Base-by-base conservation (phyloP, 2,113 vertebrate genomes). In the Corythornis madagascariensis region DNA sequence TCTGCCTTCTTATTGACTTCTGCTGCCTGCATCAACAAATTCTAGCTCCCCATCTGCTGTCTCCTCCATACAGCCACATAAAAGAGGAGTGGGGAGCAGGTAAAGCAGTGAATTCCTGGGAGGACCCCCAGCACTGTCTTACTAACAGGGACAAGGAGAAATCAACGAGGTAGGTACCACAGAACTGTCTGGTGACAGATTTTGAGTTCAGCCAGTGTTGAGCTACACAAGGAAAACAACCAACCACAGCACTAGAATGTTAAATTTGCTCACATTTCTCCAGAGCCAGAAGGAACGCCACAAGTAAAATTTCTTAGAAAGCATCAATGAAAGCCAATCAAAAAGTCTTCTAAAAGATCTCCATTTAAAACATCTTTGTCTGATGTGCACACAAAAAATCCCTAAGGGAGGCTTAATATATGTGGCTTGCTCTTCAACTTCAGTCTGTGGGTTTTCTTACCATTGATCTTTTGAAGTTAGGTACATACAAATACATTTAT, bases 1-100 rank as follows among this genome's bases (percentile, higher is more conserved):
- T 93, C 95, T 96, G 89, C 89, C 84, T 87, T 63, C 91, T 92
- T 97, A 97, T 95, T 97, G 97, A 98, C 97, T 97, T 96, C 95
- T 95, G 80, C 92, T 97, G 96, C 72, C 80, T 91, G 40, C 86
- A 96, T 96, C 4, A 16, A 97, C 92, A 87, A 92, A 42, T 16
- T 87, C 83, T 96, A 97, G 90, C 86, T 90, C 87, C 74, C 85
- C 64, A 67, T 65, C 95, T 95, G 79, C 64, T 69, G 96, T 93
- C 79, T 93, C 85, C 92, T 96, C 91, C 91, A 80, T 84, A 96
- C 90, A 86, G 31, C 81, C 82, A 69, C 83, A 78, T 50, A 57
- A 20, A 29, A 70, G 22, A 74, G 17, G 28, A 75, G 14, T 8
- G 16, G 22, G 65, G 43, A 86, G 24, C 82, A 96, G 75, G 38